A percentile compares a stretch with the other conserved stretches of the same genome.
These are phyloP conservation scores for Protaetia brevitarsis DNA, from an alignment of 1,140 invertebrate genomes.

Conservation along the genomic window DNA sequence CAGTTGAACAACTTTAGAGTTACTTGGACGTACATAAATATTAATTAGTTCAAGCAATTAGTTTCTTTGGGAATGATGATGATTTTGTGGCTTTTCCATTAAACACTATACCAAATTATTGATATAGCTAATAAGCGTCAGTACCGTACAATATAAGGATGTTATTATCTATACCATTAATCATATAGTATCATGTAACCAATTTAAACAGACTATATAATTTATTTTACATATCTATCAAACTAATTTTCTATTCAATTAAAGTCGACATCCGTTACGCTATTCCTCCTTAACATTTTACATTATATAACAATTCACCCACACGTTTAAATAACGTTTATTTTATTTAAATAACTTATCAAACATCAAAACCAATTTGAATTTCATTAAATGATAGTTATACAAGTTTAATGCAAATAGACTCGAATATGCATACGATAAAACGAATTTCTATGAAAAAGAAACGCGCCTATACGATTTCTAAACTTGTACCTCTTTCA, in stretches of 20 bases:
- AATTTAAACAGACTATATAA: too few relatives aligned
- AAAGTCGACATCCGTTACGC: background rate
- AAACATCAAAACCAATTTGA: conserved; percentile 15
- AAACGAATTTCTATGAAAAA: conserved; percentile 10
- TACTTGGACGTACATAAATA: too few relatives aligned
- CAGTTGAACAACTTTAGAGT: too few relatives aligned
- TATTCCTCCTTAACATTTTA: background rate
- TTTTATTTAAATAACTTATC: conserved; percentile 19
- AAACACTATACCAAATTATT: too few relatives aligned
- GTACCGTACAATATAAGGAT: too few relatives aligned
- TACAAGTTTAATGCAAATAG: conserved; percentile 6
- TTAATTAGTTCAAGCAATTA: too few relatives aligned
- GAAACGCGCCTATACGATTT: background rate
- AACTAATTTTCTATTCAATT: background rate
- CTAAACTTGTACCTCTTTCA: background rate
- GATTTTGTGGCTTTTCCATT: too few relatives aligned
- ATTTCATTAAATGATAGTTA: conserved; percentile 9
- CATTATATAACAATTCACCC: background rate
- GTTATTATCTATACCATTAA: too few relatives aligned
- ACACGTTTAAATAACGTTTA: conserved; percentile 10
- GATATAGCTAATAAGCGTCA: too few relatives aligned
- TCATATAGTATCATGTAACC: too few relatives aligned
- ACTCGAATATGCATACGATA: background rate
- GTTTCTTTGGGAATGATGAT: too few relatives aligned
- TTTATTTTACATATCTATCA: too few relatives aligned